Evolutionary conservation across 2,113 vertebrate species (phyloP).

Genomic region (Chaetodon trifascialis): DNA sequence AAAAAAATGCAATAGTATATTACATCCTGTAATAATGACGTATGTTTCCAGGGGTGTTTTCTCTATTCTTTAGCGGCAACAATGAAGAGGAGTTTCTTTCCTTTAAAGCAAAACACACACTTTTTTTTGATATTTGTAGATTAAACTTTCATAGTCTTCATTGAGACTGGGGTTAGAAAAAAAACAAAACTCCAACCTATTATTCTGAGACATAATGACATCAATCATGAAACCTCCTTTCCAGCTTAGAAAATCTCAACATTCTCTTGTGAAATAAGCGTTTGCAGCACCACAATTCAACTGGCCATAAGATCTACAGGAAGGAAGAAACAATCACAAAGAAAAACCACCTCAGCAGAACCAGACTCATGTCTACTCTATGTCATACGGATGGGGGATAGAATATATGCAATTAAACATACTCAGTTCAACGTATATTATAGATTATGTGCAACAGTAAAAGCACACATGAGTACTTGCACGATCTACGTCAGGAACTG

Average conservation of each 20-base stretch:
- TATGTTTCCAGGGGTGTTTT: constrained; percentile 70
- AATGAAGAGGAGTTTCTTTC: constrained; percentile 52
- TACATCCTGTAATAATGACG: constrained; percentile 86
- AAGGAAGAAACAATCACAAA: constrained; percentile 62
- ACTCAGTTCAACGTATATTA: constrained; percentile 67
- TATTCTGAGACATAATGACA: constrained; percentile 66
- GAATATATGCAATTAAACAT: constrained; percentile 71
- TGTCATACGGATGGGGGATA: constrained; percentile 63
- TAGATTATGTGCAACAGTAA: constrained; percentile 73
- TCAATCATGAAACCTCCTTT: constrained; percentile 54
- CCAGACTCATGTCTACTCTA: constrained; percentile 70
- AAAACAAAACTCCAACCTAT: constrained; percentile 40
- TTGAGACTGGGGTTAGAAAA: constrained; percentile 41
- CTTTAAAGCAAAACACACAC: constrained; percentile 64
- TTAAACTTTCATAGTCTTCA: constrained; percentile 63
- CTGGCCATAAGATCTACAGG: constrained; percentile 67
- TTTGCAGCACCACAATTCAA: constrained; percentile 74
- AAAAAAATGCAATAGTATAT: constrained; percentile 87
- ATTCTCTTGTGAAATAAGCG: constrained; percentile 64
- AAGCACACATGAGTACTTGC: constrained; percentile 73
- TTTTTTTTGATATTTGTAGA: constrained; percentile 43
- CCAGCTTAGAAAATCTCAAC: constrained; percentile 52
- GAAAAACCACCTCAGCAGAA: constrained; percentile 72
- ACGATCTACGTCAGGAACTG: constrained; percentile 75
- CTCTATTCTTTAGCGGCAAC: constrained; percentile 50